phyloP scores from a whole-genome alignment of 2,797 vertebrate species.

The Toxotes lorentzi region DNA sequence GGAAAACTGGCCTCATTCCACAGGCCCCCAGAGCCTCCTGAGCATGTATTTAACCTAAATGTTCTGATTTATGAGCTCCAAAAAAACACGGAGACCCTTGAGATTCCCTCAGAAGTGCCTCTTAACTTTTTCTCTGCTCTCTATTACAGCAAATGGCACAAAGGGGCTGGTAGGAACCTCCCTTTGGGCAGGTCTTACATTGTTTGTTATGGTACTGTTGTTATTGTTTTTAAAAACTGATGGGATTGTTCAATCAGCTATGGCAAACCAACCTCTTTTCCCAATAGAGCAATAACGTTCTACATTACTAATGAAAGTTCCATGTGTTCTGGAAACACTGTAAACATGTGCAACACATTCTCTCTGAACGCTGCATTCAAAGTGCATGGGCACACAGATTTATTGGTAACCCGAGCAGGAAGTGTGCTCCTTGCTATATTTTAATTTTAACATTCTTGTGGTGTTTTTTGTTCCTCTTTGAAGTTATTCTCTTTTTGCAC shows the following conservation, averaged over 20 bases:
- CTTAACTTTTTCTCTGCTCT: conserved; percentile 15
- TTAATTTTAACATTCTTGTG: neutral
- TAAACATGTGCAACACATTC: neutral
- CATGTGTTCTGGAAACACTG: conserved; percentile 39
- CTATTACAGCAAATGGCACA: conserved; percentile 14
- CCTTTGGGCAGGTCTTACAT: neutral
- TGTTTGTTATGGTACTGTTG: conserved; percentile 20
- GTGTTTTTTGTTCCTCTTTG: conserved; percentile 10
- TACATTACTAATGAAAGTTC: conserved; percentile 42
- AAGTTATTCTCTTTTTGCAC: conserved; percentile 7
- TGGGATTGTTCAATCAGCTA: conserved; percentile 21
- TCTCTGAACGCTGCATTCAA: neutral
- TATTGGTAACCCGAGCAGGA: neutral
- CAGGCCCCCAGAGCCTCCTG: neutral
- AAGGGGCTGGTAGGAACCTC: neutral
- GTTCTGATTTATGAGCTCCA: conserved; percentile 37
- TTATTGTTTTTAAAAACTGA: neutral
- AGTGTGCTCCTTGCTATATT: neutral
- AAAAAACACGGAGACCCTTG: neutral
- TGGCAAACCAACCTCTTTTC: conserved; percentile 24
- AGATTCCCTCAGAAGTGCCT: conserved; percentile 5
- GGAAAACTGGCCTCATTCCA: conserved; percentile 9
- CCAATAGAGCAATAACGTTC: conserved; percentile 31
- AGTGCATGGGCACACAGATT: neutral
- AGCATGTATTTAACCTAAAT: conserved; percentile 27